Evolutionary conservation across 2,797 vertebrate species (phyloP).

Genomic region (Etheostoma nigrum): DNA sequence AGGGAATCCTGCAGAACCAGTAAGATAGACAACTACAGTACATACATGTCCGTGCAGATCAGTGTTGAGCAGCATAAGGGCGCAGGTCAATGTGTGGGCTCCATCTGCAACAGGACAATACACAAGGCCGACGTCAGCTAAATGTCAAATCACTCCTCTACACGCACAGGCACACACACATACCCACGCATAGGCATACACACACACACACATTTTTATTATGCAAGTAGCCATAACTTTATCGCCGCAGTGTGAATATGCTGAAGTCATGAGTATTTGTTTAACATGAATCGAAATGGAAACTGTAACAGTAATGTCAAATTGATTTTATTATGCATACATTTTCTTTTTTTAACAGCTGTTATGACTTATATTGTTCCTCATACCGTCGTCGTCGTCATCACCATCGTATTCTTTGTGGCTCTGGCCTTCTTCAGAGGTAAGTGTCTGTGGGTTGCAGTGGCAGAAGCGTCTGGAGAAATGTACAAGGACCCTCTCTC

Average conservation of each 20-base stretch:
- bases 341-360: background rate
- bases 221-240: background rate
- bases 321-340: background rate
- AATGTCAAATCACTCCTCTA: constrained; percentile 30
- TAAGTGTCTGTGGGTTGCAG: constrained; percentile 91
- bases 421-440: constrained; percentile 91
- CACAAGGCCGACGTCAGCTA: constrained; percentile 40
- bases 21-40: constrained; percentile 46
- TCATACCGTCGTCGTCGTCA: constrained; percentile 25
- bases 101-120: constrained; percentile 87
- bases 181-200: background rate
- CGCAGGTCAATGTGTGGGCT: constrained; percentile 95
- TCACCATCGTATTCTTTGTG: constrained; percentile 7
- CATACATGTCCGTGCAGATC: constrained; percentile 97
- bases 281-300: constrained; percentile 1
- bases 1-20: constrained; percentile 7
- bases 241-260: background rate
- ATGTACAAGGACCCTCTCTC: constrained; percentile 94
- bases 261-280: background rate
- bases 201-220: background rate
- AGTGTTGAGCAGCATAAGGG: constrained; percentile 97
- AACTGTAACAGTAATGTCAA: background rate
- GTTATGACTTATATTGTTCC: background rate
- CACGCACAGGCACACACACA: constrained; percentile 17
- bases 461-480: constrained; percentile 94